These are phyloP conservation scores for Amiota minor DNA, from an alignment of 2,888 invertebrate genomes.

Conservation along the genomic window DNA sequence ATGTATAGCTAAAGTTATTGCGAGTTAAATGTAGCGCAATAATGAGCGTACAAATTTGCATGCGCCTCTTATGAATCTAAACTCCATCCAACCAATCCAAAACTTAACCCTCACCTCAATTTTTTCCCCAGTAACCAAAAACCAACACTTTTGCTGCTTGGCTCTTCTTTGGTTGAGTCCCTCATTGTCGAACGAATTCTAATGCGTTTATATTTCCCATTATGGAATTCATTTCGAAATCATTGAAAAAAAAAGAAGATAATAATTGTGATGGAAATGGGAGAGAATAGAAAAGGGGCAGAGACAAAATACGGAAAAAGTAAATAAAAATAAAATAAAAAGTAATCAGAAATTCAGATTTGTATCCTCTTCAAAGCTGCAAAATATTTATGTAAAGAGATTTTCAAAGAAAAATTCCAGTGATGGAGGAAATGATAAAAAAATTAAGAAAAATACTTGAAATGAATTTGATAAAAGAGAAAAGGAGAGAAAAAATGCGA, in stretches of 20 bases:
- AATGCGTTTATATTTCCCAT: slow-evolving; percentile 34
- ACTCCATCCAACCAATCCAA: neutral
- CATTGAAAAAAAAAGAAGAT: neutral
- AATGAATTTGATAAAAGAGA: neutral
- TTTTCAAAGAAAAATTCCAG: neutral
- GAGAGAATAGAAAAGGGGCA: neutral
- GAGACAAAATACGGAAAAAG: slow-evolving; percentile 51
- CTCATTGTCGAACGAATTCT: slow-evolving; percentile 14
- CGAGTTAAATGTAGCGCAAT: slow-evolving; percentile 64
- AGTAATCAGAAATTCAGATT: slow-evolving; percentile 67
- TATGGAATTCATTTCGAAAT: slow-evolving; percentile 5
- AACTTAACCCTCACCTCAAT: neutral
- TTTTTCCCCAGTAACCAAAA: neutral
- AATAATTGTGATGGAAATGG: neutral
- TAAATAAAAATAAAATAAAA: slow-evolving; percentile 60
- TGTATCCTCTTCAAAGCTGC: slow-evolving; percentile 33
- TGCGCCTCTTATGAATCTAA: slow-evolving; percentile 17
- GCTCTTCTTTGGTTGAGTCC: neutral
- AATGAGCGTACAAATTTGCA: slow-evolving; percentile 61
- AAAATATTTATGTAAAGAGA: slow-evolving; percentile 23
- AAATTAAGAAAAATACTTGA: neutral
- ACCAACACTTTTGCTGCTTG: slow-evolving; percentile 42
- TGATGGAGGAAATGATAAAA: neutral
- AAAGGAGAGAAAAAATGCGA: neutral
- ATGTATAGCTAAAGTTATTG: slow-evolving; percentile 11